Base-by-base conservation (phyloP, 2,113 vertebrate genomes). In the Mustela nigripes region DNA sequence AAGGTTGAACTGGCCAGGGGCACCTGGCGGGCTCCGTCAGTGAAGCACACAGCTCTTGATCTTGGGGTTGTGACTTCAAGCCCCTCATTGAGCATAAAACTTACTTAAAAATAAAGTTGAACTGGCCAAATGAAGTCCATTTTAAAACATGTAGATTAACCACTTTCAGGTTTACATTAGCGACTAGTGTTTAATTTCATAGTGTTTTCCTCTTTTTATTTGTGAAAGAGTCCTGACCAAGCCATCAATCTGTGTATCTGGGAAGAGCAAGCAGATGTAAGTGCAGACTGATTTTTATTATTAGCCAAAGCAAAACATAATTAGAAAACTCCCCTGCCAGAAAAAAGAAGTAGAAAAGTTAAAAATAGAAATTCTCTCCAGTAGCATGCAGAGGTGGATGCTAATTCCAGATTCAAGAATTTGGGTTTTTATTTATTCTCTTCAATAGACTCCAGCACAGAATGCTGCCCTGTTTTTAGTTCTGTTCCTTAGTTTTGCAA, bases 281-380 rank as follows among this genome's bases (percentile, higher is more conserved):
- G 80, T 94, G 33, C 60, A 86, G 50, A 45, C 42, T 91, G n/a
- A 63, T 96, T 94, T 95, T 91, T 97, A 74, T 96, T 91, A 93
- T 92, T 96, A 94, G 53, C 56, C 79, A 94, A 96, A 92, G 53
- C 31, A 96, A 96, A 95, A 89, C 50, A 65, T 87, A 95, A 89
- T 92, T 96, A 93, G 78, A 78, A 96, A 95, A 89, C 80, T 89
- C 92, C 60, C 73, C 84, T 93, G 53, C 42, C 67, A 90, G 39
- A 76, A 69, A 28, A 89, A 85, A 94, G 56, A 91, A 87, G 62
- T 65, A 33, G 24, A 92, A 93, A 86, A 74, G n/a, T 88, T 88
- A 80, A 94, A 78, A 95, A 73, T 85, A 69, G 79, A 93, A 91
- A 80, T 58, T 79, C 67, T 94, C 28, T 82, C 91, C 53, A 86